These are phyloP conservation scores for Anas platyrhynchos DNA, from an alignment of 2,113 vertebrate species.

Conservation along the genomic window DNA sequence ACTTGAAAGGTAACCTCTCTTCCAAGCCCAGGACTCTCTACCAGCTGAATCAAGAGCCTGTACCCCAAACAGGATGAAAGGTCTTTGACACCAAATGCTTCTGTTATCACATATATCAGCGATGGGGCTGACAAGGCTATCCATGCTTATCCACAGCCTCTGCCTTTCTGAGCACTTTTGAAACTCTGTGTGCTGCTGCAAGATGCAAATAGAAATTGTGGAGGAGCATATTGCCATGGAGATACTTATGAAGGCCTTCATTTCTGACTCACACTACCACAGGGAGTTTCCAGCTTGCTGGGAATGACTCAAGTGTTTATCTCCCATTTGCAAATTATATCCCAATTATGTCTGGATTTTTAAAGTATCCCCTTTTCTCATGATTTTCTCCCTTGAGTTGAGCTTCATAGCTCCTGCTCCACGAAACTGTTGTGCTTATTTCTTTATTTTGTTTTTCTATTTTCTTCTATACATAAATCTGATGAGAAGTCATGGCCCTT, in stretches of 20 bases:
- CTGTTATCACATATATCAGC: not conserved
- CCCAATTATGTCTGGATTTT: conserved; percentile 20
- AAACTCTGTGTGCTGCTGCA: not conserved
- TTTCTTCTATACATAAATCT: not conserved
- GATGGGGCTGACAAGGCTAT: not conserved
- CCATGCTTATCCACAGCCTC: not conserved
- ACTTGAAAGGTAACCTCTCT: not conserved
- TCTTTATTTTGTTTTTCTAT: not conserved
- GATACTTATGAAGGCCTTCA: conserved; percentile 35
- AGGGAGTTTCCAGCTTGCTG: conserved; percentile 43
- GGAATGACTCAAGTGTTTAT: conserved; percentile 48
- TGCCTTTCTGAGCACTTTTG: not conserved
- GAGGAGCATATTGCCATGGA: conserved; percentile 46
- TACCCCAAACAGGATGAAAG: not conserved
- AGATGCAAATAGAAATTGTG: not conserved
- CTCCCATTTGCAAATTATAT: conserved; percentile 15
- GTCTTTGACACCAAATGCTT: not conserved
- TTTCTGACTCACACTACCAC: conserved; percentile 48
- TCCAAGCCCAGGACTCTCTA: not conserved
- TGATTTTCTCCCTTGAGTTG: not conserved
- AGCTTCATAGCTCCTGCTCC: not conserved
- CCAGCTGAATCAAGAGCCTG: not conserved
- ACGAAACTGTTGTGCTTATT: not conserved
- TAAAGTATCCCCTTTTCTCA: not conserved
- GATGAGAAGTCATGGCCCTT: not conserved